Conservation (phyloP, 1,140 invertebrate species). For the Drosophila hydei region DNA sequence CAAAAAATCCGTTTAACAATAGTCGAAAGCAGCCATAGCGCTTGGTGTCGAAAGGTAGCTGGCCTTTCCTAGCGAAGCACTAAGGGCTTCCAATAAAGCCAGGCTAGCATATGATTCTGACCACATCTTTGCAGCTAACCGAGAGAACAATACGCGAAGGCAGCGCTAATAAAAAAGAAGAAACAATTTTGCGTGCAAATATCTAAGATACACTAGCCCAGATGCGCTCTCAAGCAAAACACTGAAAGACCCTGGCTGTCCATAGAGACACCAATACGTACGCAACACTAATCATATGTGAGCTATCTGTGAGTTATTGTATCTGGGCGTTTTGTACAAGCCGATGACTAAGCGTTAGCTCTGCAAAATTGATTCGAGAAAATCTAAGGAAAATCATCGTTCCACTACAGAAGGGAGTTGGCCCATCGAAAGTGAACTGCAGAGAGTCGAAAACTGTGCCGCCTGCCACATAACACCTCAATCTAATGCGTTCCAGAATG, state of each 20-base stretch:
- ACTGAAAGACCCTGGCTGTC: slow-evolving; percentile 76
- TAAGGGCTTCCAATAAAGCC: slow-evolving; percentile 26
- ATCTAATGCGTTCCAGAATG: slow-evolving; percentile 26
- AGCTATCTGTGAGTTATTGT: slow-evolving; percentile 62
- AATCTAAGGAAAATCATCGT: slow-evolving; percentile 20
- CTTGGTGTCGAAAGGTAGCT: slow-evolving; percentile 31
- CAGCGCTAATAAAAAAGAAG: slow-evolving; percentile 46
- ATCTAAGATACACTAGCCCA: slow-evolving; percentile 84
- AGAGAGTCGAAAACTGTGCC: slow-evolving; percentile 11
- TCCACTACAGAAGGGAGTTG: not conserved
- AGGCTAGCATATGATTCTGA: slow-evolving; percentile 19
- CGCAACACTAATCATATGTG: slow-evolving; percentile 29
- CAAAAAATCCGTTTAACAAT: slow-evolving; percentile 32
- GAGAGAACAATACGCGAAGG: slow-evolving; percentile 49
- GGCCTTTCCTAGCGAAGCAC: slow-evolving; percentile 28
- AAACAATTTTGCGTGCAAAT: slow-evolving; percentile 83
- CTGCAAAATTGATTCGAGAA: slow-evolving; percentile 49
- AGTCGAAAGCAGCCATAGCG: not conserved
- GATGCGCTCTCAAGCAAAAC: slow-evolving; percentile 83
- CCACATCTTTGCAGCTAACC: slow-evolving; percentile 35
- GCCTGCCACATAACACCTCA: slow-evolving; percentile 34
- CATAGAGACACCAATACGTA: slow-evolving; percentile 27
- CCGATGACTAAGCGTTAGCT: slow-evolving; percentile 71
- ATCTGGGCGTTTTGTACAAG: slow-evolving; percentile 45
- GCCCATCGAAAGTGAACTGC: slow-evolving; percentile 21